Percentiles rank a stretch among this genome's conserved stretches.
Evolutionary conservation across 2,888 invertebrate genomes (phyloP).

Genomic region (Cheilosia scutellata): DNA sequence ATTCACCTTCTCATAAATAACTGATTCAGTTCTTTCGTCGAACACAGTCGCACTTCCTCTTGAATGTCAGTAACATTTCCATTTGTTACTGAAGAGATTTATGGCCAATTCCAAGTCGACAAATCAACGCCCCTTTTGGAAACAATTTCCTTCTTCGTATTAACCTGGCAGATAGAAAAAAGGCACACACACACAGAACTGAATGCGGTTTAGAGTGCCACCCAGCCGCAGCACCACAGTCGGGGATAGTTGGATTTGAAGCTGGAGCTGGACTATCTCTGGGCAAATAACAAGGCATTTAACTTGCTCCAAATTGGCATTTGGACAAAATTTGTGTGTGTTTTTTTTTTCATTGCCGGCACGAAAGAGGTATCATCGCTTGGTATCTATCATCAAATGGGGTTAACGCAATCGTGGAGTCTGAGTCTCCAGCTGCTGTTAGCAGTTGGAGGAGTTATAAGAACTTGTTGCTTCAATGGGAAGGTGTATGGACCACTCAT

Average conservation of each 20-base stretch:
- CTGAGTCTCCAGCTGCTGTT: conserved; percentile 11
- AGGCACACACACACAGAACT: conserved; percentile 9
- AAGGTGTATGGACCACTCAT: conserved; percentile 32
- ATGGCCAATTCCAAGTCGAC: conserved; percentile 71
- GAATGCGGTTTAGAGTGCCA: conserved; percentile 40
- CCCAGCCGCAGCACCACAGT: conserved; percentile 5
- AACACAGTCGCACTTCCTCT: conserved; percentile 60
- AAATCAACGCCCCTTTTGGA: conserved; percentile 75
- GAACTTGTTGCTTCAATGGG: conserved; percentile 66
- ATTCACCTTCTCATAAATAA: conserved; percentile 72
- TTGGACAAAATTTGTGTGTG: conserved; percentile 48
- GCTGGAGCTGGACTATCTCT: conserved; percentile 13
- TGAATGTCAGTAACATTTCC: conserved; percentile 66
- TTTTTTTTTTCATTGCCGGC: neutral
- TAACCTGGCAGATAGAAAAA: neutral
- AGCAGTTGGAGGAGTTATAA: conserved; percentile 34
- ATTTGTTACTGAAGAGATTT: conserved; percentile 69
- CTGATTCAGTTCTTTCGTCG: conserved; percentile 56
- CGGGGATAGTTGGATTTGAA: neutral
- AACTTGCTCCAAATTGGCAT: conserved; percentile 70
- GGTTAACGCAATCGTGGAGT: conserved; percentile 35
- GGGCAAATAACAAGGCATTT: conserved; percentile 53
- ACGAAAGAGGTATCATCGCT: neutral
- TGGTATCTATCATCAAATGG: conserved; percentile 41
- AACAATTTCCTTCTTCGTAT: conserved; percentile 67